Conservation (phyloP, 2,888 invertebrate genomes). For the Ectemnius lituratus region DNA sequence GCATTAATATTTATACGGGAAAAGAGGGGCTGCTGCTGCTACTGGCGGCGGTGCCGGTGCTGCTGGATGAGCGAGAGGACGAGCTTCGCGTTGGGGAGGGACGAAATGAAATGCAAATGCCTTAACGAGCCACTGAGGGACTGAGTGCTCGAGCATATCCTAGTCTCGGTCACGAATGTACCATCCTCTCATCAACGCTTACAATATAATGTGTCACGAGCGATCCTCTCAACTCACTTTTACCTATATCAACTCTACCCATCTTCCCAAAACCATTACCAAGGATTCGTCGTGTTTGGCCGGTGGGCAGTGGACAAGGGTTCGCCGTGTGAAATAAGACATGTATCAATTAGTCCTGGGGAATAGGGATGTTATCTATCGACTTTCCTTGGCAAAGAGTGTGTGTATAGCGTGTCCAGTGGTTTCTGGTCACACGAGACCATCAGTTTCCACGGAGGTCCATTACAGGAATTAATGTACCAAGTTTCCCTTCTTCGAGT, state of each 20-base stretch:
- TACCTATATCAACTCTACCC: constrained; percentile 17
- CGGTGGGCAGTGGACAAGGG: background rate
- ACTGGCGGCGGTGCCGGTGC: background rate
- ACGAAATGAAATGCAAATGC: constrained; percentile 78
- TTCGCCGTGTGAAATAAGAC: background rate
- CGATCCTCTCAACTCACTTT: constrained; percentile 29
- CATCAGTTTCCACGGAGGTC: background rate
- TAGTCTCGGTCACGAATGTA: constrained; percentile 72
- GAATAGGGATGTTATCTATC: background rate
- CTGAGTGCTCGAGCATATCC: constrained; percentile 73
- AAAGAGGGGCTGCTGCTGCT: constrained; percentile 63
- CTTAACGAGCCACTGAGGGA: constrained; percentile 78
- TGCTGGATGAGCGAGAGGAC: constrained; percentile 52
- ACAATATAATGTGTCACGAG: constrained; percentile 61
- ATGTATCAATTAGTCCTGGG: background rate
- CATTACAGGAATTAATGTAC: background rate
- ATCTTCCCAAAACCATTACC: background rate
- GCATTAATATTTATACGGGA: constrained; percentile 78
- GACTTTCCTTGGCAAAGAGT: background rate
- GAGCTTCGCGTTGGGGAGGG: constrained; percentile 49
- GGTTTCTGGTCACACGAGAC: background rate
- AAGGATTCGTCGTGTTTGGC: background rate
- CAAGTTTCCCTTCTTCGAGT: background rate
- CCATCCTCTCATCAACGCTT: constrained; percentile 73
- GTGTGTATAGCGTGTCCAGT: constrained; percentile 5